Conservation (phyloP, 2,888 invertebrate species). For the Iphiclides podalirius region DNA sequence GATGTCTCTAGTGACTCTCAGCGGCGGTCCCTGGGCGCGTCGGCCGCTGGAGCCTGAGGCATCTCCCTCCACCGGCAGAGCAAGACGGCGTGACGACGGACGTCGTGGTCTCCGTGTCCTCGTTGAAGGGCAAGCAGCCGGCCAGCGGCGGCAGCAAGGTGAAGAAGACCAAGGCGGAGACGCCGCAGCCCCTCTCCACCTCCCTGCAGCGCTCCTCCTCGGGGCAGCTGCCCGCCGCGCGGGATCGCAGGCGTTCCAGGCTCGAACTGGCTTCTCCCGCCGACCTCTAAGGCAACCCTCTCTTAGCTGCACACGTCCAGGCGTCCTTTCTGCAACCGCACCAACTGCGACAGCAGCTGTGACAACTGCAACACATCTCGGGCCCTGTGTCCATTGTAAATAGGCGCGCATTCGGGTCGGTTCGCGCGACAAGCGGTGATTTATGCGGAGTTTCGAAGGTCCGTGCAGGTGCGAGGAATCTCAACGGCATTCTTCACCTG, state of each 20-base stretch:
- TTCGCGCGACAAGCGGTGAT: slow-evolving; percentile 1
- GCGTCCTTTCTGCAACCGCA: neutral
- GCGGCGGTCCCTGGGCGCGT: no score
- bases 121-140: slow-evolving; percentile 74
- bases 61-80: no score
- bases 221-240: slow-evolving; percentile 56
- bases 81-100: slow-evolving; percentile 64
- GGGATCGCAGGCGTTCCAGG: slow-evolving; percentile 65
- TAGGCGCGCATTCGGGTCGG: neutral
- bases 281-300: slow-evolving; percentile 47
- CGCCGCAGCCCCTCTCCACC: slow-evolving; percentile 61
- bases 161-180: slow-evolving; percentile 70
- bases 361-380: slow-evolving; percentile 1
- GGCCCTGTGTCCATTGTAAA: slow-evolving; percentile 9
- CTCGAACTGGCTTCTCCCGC: slow-evolving; percentile 65
- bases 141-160: slow-evolving; percentile 70
- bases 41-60: no score
- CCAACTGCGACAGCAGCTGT: neutral
- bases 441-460: no score
- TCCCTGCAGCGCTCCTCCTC: slow-evolving; percentile 71
- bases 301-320: slow-evolving; percentile 9
- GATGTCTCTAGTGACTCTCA: no score
- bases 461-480: no score
- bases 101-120: slow-evolving; percentile 67
- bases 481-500: no score